phyloP scores from a whole-genome alignment of 2,113 vertebrate species.

The Danionella cerebrum region DNA sequence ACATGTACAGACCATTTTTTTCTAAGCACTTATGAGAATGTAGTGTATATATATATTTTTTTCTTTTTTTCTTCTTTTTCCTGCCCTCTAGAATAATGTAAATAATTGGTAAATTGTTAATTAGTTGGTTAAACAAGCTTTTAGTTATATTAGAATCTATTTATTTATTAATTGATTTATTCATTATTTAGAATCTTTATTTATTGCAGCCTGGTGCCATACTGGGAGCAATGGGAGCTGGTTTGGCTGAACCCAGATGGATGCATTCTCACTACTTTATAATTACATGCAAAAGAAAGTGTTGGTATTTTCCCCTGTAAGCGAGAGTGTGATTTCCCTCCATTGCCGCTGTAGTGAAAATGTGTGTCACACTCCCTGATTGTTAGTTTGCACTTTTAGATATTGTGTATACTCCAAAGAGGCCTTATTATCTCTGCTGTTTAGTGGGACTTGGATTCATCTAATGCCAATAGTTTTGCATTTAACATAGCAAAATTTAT shows the following conservation, averaged over 20 bases:
- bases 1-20: too few species aligned
- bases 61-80: too few species aligned
- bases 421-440: conserved; percentile 10
- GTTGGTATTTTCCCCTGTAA: neutral
- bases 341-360: neutral
- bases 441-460: neutral
- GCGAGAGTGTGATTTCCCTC: neutral
- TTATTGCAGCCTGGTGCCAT: conserved; percentile 16
- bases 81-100: too few species aligned
- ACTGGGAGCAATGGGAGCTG: conserved; percentile 31
- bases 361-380: neutral
- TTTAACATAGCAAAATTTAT: neutral
- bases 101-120: too few species aligned
- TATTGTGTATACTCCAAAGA: neutral
- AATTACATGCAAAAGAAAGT: conserved; percentile 29
- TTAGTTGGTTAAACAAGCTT: too few species aligned
- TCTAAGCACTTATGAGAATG: too few species aligned
- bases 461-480: conserved; percentile 1
- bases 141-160: too few species aligned
- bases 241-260: conserved; percentile 31
- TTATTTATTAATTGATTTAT: too few species aligned
- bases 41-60: too few species aligned
- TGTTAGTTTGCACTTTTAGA: neutral
- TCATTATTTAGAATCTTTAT: conserved; percentile 2
- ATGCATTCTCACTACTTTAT: conserved; percentile 13